These are phyloP conservation scores for Xyrichtys novacula DNA, from an alignment of 2,797 vertebrate species.

Conservation along the genomic window DNA sequence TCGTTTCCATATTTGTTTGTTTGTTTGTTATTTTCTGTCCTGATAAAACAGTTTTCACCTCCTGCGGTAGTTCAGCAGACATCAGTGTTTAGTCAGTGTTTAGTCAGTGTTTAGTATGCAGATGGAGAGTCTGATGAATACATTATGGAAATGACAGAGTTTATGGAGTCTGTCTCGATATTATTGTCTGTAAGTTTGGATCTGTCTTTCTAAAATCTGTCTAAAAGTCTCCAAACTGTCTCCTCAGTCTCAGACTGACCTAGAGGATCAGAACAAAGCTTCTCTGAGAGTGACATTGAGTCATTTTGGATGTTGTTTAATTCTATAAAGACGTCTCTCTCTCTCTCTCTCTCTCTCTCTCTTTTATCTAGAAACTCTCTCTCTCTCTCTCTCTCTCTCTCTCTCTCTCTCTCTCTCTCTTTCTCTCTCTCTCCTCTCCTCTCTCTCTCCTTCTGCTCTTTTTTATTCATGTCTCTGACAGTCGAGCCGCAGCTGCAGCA, in stretches of 20 bases:
- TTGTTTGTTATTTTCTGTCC: no score
- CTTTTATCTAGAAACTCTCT: neutral
- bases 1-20: no score
- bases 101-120: no score
- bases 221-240: neutral
- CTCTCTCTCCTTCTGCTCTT: neutral
- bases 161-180: no score
- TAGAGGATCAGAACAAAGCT: neutral
- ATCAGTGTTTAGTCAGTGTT: no score
- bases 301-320: neutral
- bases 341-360: neutral
- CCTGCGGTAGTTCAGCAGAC: no score
- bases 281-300: neutral
- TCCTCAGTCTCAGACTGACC: neutral
- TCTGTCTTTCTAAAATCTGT: neutral
- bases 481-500: constrained; percentile 36
- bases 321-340: neutral
- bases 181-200: no score
- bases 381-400: no score
- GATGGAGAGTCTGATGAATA: no score
- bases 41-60: no score
- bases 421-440: no score
- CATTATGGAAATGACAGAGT: no score
- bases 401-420: neutral
- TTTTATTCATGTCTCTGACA: constrained; percentile 24